Conservation (phyloP, 2,888 invertebrate genomes). For the Nomada goodeniana region DNA sequence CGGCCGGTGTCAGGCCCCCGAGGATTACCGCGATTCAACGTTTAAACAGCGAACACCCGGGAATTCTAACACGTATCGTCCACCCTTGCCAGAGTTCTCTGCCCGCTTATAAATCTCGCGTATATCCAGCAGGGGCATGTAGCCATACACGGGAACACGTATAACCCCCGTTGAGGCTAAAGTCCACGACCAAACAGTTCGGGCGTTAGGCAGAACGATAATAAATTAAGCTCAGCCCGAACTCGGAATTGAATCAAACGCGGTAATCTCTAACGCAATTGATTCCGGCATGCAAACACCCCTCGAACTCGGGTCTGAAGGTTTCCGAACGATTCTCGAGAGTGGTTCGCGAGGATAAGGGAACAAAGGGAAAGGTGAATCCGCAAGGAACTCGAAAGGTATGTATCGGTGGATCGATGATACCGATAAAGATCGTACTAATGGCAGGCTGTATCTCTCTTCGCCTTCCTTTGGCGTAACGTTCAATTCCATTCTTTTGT, state of each 20-base stretch:
- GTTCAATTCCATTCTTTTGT: background rate
- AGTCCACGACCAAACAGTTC: constrained; percentile 66
- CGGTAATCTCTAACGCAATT: constrained; percentile 77
- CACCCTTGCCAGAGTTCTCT: constrained; percentile 22
- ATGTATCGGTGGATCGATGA: constrained; percentile 61
- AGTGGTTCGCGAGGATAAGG: background rate
- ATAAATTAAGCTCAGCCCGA: constrained; percentile 75
- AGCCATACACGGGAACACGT: constrained; percentile 42
- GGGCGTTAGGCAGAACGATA: constrained; percentile 67
- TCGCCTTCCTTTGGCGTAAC: background rate
- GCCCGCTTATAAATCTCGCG: constrained; percentile 48
- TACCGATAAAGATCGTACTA: constrained; percentile 69
- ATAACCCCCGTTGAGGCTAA: constrained; percentile 55
- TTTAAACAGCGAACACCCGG: constrained; percentile 41
- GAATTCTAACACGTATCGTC: constrained; percentile 49
- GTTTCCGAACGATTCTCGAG: constrained; percentile 37
- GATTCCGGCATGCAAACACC: constrained; percentile 71
- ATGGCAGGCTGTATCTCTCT: constrained; percentile 48
- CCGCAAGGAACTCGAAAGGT: constrained; percentile 41
- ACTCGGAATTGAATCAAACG: constrained; percentile 78
- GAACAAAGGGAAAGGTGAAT: background rate
- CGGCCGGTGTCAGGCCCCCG: constrained; percentile 9
- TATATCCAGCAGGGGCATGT: constrained; percentile 39
- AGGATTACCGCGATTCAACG: constrained; percentile 48
- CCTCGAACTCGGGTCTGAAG: constrained; percentile 48